Evolutionary conservation across 2,113 vertebrate species (phyloP), one percentile per base, ranked within the genome.

Genomic region (Rynchops niger): DNA sequence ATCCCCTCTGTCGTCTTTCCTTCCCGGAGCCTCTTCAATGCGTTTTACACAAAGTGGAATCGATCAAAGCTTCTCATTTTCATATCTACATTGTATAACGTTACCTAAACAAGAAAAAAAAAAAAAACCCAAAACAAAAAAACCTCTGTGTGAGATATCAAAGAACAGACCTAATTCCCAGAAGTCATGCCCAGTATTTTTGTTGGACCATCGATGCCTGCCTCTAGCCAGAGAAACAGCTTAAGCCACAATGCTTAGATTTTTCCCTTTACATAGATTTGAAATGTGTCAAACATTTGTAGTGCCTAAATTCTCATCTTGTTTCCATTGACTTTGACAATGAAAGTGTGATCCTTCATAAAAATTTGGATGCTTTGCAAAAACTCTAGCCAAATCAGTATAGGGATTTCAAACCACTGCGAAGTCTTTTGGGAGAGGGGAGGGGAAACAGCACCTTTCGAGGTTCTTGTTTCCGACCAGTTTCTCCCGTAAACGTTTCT

Each of bases 51-150:
- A 78, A 83, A 94, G 74, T 40, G 5, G 8, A 61, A 95, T 82
- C 69, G 27, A 84, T 96, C 97, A 97, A 94, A 93, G 77, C 80
- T 18, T 36, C 91, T 91, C 81, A 32, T 89, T 94, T 94, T 72
- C 78, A 15, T 93, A 88, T 92, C 82, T 92, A 63, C 32, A 40
- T 15, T 38, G 73, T 65, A 34, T 91, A 36, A 7, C 1, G 56
- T 97, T 91, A 86, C 90, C 74, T 43, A 36, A 90, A 62, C 78
- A 40, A 45, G 22, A 84, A 90, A 42, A 66, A 65, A 86, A 47
- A 42, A 42, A 42, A 12, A 12, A 40, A 11, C n/a, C n/a, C n/a
- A 40, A 40, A 40, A 40, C 10, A 11, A 40, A 40, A 40, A 40
- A 47, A 36, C 34, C 73, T 15, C 2, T 3, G 53, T 58, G 38